These are phyloP conservation scores for Chionis minor DNA, from an alignment of 2,113 vertebrate species.

Conservation along the genomic window DNA sequence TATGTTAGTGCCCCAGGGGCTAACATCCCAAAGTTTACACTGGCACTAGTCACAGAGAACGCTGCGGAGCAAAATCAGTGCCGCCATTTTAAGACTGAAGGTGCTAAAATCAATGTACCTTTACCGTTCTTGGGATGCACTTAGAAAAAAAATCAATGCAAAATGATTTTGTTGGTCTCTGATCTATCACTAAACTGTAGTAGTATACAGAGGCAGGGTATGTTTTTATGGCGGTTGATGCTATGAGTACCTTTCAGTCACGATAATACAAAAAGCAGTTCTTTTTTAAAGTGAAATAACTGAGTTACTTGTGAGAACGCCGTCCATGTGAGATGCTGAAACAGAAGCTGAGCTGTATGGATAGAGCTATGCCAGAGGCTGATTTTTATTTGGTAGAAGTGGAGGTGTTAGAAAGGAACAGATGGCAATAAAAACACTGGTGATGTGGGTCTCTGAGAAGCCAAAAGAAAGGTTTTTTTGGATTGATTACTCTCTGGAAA, in stretches of 20 bases:
- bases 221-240: not conserved
- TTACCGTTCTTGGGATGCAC: not conserved
- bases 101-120: not conserved
- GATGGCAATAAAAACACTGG: not conserved
- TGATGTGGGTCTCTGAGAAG: not conserved
- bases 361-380: conserved; percentile 37
- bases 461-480: not conserved
- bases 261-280: not conserved
- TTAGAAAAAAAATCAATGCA: not conserved
- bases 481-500: not conserved
- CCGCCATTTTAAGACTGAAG: not conserved
- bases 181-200: not conserved
- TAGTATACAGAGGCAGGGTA: not conserved
- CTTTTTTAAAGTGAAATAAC: not conserved
- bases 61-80: not conserved
- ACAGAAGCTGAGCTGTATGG: not conserved
- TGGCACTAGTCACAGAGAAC: not conserved
- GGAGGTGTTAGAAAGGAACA: conserved; percentile 25
- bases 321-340: not conserved
- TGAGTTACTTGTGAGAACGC: not conserved
- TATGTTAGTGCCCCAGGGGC: not conserved
- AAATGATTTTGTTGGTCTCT: not conserved
- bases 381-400: conserved; percentile 38
- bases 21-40: not conserved
- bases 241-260: not conserved